A percentile compares a stretch with the other conserved stretches of the same genome.
These are phyloP conservation scores for Smittia aterrima DNA, from an alignment of 2,888 invertebrate species.

Conservation along the genomic window DNA sequence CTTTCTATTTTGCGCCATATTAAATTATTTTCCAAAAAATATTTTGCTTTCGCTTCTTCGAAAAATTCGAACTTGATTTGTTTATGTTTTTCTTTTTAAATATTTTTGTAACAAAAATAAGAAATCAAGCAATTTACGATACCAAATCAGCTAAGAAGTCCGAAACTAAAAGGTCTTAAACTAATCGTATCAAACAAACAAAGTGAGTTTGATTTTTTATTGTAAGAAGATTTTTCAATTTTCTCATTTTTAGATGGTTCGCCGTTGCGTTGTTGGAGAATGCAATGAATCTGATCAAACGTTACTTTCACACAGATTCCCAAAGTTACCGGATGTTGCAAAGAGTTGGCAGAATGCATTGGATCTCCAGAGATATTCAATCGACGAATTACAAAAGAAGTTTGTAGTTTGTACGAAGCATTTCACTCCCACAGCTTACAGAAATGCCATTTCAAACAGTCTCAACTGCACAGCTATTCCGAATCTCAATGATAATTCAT, in stretches of 20 bases:
- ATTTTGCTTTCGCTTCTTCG: not conserved
- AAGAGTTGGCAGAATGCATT: conserved; percentile 6
- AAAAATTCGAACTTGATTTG: not conserved
- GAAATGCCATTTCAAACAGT: conserved; percentile 20
- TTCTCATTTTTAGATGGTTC: conserved; percentile 14
- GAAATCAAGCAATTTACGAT: no score
- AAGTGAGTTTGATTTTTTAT: not conserved
- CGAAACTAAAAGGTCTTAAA: not conserved
- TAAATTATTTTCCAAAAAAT: not conserved
- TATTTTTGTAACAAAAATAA: no score
- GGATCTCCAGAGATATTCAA: not conserved
- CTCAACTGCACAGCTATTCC: conserved; percentile 26
- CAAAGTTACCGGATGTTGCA: not conserved
- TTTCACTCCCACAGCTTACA: not conserved
- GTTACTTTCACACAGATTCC: conserved; percentile 27
- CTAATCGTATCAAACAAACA: not conserved
- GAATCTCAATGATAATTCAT: not conserved
- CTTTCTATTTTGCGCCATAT: not conserved
- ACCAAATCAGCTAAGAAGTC: no score
- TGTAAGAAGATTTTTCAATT: not conserved
- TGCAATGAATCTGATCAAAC: conserved; percentile 18
- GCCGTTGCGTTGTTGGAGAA: conserved; percentile 3
- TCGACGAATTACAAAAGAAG: not conserved
- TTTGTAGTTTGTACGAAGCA: conserved; percentile 32
- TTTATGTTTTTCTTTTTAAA: no score